Evolutionary conservation across 1,140 invertebrate genomes (phyloP).

Genomic region (Tetragnatha versicolor): DNA sequence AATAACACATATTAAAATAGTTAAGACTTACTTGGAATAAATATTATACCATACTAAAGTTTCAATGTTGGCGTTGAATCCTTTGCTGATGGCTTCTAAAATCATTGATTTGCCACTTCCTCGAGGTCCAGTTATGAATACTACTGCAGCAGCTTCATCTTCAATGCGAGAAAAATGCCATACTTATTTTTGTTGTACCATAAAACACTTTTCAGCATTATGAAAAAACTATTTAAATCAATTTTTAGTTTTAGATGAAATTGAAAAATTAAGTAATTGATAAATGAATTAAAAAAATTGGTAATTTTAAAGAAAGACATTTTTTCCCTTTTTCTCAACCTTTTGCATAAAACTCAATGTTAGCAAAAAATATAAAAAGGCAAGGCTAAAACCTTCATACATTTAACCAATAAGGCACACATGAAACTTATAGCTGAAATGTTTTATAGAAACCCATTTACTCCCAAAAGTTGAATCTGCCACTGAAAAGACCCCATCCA

Average conservation of each 20-base stretch:
- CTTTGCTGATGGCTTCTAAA: conserved; percentile 59
- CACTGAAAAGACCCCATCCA: too few relatives aligned
- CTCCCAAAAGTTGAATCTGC: too few relatives aligned
- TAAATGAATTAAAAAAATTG: neutral
- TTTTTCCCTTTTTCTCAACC: too few relatives aligned
- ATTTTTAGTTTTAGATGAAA: neutral
- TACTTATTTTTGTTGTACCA: neutral
- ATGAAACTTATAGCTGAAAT: too few relatives aligned
- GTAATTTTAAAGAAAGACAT: neutral
- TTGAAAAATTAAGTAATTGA: neutral
- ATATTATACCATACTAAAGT: neutral
- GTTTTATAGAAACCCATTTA: too few relatives aligned
- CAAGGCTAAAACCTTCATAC: too few relatives aligned
- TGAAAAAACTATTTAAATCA: neutral
- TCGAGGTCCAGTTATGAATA: conserved; percentile 67
- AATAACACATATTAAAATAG: neutral
- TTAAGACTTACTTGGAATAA: neutral
- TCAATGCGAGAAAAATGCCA: neutral
- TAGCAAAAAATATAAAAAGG: too few relatives aligned
- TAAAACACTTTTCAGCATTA: neutral
- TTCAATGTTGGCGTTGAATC: conserved; percentile 36
- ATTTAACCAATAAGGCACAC: too few relatives aligned
- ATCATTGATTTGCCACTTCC: conserved; percentile 69
- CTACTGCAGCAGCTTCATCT: conserved; percentile 51
- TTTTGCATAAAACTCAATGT: too few relatives aligned